These are phyloP conservation scores for Acrocephalus kingi DNA, from an alignment of 2,113 vertebrate species.

Conservation along the genomic window DNA sequence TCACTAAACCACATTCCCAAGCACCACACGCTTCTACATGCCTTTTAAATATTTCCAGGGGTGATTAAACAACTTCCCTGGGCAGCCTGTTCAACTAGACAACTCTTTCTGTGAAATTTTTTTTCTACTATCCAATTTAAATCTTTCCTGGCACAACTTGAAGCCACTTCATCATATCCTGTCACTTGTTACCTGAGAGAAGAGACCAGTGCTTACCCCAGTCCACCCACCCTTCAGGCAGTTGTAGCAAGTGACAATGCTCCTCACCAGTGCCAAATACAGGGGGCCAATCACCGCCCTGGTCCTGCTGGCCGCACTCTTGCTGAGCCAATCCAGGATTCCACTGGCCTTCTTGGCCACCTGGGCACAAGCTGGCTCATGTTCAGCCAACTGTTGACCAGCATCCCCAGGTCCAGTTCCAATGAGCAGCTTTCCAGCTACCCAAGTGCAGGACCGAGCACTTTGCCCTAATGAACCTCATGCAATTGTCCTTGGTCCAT, in stretches of 20 bases:
- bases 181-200: not conserved
- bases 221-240: not conserved
- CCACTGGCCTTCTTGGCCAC: not conserved
- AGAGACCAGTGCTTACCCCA: not conserved
- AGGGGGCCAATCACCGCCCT: not conserved
- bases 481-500: not conserved
- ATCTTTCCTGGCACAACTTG: not conserved
- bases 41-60: not conserved
- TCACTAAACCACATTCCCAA: not conserved
- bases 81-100: not conserved
- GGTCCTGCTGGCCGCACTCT: not conserved
- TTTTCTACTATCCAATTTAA: not conserved
- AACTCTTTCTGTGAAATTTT: not conserved
- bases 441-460: not conserved
- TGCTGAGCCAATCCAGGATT: not conserved
- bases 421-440: not conserved
- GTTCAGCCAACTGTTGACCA: not conserved
- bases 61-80: not conserved
- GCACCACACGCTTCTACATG: not conserved
- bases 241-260: not conserved
- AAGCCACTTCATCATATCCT: not conserved
- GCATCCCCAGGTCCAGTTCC: not conserved
- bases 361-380: rapidly evolving
- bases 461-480: not conserved
- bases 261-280: not conserved